Base-by-base conservation (phyloP, 2,113 vertebrate genomes). In the Cynopterus brachyotis region DNA sequence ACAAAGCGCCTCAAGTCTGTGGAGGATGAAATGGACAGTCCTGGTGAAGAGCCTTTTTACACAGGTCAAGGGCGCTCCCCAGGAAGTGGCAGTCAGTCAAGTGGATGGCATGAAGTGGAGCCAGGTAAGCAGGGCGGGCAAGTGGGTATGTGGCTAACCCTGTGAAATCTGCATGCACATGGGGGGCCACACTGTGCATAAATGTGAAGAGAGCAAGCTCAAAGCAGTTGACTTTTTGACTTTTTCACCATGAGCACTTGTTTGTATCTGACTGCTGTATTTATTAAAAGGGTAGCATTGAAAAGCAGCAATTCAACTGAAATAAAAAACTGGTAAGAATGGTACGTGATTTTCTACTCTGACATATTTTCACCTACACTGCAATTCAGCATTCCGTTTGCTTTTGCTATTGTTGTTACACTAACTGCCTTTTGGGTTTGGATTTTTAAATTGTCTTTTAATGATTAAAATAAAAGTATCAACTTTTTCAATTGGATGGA, bases 1-100 rank as follows among this genome's bases (percentile, higher is more conserved):
- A 99, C 99, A 62, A 99, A 99, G 98, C 99, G 99, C 98, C 99
- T 99, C 98, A 99, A 99, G 98, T 99, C 99, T 98, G 99, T 99
- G 99, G 99, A 99, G 98, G 99, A 99, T 94, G 99, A 99, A 95
- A 99, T 99, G 99, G 99, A 99, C 99, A 99, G 99, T 98, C 99
- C 99, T 26, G 99, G 99, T 19, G 99, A 99, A 98, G 99, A 99
- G 98, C 99, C 99, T 26, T 99, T 99, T 98, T 99, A 99, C 98
- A 99, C 99, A n/a, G 99, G 99, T 97, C 99, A 99, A 98, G 99
- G 99, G 20, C 99, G 99, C 60, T 99, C 99, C 72, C 99, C 99
- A 0, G 99, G 99, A 97, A 99, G 99, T 11, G 99, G 99, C 98
- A 99, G 99, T 97, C 99, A 99, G 98, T 99, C 99, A 87, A 99